Evolutionary conservation across 2,797 vertebrate genomes (phyloP).

Genomic region (Phalloptychus januarius): DNA sequence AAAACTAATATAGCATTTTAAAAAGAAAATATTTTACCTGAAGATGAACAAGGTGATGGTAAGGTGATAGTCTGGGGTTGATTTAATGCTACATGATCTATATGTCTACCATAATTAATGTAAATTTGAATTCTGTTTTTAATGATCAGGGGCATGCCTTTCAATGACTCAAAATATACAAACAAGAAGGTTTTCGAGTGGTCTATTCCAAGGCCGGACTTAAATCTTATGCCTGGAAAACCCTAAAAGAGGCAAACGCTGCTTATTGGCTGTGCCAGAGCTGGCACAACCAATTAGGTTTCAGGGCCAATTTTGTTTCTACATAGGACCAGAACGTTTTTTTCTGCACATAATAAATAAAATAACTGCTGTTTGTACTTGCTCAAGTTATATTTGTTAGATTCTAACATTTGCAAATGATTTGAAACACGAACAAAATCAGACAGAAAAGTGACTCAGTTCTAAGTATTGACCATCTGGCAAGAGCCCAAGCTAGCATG

Average conservation of each 20-base stretch:
- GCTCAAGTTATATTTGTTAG: background rate
- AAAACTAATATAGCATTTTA: background rate
- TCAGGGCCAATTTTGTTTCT: background rate
- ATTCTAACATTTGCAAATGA: background rate
- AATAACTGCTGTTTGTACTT: background rate
- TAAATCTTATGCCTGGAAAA: background rate
- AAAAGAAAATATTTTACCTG: background rate
- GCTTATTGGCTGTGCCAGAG: background rate
- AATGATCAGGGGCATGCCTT: background rate
- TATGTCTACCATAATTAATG: background rate
- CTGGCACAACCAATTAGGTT: background rate
- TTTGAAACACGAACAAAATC: background rate
- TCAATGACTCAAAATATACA: background rate
- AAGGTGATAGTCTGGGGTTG: background rate
- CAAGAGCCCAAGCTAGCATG: conserved; percentile 79
- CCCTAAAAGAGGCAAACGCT: background rate
- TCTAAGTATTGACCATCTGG: conserved; percentile 82
- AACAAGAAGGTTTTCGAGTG: background rate
- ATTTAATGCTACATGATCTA: background rate
- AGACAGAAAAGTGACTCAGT: conserved; percentile 42
- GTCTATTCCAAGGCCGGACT: background rate
- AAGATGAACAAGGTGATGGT: background rate
- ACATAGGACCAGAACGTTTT: background rate
- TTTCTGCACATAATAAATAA: background rate
- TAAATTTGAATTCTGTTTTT: background rate